phyloP scores from a whole-genome alignment of 2,888 invertebrate genomes.

The Drosophila flavopinicola region DNA sequence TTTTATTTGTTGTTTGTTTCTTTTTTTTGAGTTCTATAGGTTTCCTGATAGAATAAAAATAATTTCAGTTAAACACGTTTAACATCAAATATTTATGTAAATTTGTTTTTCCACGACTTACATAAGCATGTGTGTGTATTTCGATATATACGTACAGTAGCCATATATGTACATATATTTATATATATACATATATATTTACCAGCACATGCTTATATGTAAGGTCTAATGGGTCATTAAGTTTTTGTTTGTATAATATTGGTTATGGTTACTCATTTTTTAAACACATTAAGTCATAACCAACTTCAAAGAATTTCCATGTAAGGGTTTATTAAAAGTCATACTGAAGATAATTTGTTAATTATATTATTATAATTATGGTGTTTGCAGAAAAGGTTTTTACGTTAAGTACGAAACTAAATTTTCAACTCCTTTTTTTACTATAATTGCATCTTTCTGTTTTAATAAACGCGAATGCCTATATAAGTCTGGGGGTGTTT shows the following conservation, averaged over 20 bases:
- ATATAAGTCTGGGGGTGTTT: neutral
- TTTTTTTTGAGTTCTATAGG: constrained; percentile 19
- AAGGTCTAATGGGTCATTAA: constrained; percentile 27
- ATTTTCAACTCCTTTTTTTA: neutral
- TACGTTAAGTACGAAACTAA: constrained; percentile 8
- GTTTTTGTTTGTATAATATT: constrained; percentile 26
- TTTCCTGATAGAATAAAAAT: constrained; percentile 40
- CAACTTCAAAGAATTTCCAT: constrained; percentile 52
- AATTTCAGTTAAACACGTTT: constrained; percentile 49
- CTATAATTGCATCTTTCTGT: neutral
- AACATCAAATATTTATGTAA: constrained; percentile 52
- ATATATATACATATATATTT: constrained; percentile 11
- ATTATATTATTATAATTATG: constrained; percentile 19
- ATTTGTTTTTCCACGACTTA: constrained; percentile 23
- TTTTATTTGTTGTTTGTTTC: constrained; percentile 22
- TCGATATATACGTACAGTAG: constrained; percentile 7
- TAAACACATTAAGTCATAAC: constrained; percentile 53
- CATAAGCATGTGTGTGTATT: constrained; percentile 20
- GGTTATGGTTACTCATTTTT: constrained; percentile 30
- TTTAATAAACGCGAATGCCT: constrained; percentile 23
- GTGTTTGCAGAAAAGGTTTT: constrained; percentile 30
- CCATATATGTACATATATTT: constrained; percentile 10
- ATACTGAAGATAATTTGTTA: constrained; percentile 41
- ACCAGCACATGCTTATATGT: constrained; percentile 8
- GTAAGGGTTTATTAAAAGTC: constrained; percentile 41